Evolutionary conservation across 1,140 invertebrate species (phyloP).

Genomic region (Bombus terrestris): DNA sequence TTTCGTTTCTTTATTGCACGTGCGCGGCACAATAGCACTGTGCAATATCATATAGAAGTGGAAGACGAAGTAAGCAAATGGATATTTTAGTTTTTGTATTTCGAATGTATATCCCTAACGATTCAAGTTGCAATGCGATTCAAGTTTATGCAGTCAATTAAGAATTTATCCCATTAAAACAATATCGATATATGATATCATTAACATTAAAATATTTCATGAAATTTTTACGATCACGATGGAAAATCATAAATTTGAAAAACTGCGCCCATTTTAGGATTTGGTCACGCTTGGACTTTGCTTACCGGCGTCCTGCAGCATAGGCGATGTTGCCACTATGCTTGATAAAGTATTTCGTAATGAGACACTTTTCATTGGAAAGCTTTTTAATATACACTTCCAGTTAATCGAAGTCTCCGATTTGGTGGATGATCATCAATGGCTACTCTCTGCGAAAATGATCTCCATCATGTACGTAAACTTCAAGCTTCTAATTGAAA

Average conservation of each 20-base stretch:
- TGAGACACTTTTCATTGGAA: constrained; percentile 22
- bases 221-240: too few species aligned
- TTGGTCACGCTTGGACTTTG: constrained; percentile 76
- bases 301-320: constrained; percentile 74
- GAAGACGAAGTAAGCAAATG: constrained; percentile 76
- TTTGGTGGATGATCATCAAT: constrained; percentile 67
- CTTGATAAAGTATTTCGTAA: constrained; percentile 61
- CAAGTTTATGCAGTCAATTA: background rate
- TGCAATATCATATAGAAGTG: constrained; percentile 77
- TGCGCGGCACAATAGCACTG: constrained; percentile 79
- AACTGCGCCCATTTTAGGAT: constrained; percentile 62
- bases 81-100: background rate
- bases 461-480: constrained; percentile 56
- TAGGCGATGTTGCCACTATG: constrained; percentile 61
- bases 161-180: fast-evolving
- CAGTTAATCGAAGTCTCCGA: constrained; percentile 69
- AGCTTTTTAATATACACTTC: constrained; percentile 73
- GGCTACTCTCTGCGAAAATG: constrained; percentile 55
- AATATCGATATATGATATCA: too few species aligned
- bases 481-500: background rate
- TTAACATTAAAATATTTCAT: too few species aligned
- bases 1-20: constrained; percentile 77
- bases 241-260: background rate
- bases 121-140: too few species aligned
- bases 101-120: background rate